Evolutionary conservation across 2,113 vertebrate species (phyloP), one percentile per base, ranked within the genome.

Genomic region (Anarhynchus alexandrinus): DNA sequence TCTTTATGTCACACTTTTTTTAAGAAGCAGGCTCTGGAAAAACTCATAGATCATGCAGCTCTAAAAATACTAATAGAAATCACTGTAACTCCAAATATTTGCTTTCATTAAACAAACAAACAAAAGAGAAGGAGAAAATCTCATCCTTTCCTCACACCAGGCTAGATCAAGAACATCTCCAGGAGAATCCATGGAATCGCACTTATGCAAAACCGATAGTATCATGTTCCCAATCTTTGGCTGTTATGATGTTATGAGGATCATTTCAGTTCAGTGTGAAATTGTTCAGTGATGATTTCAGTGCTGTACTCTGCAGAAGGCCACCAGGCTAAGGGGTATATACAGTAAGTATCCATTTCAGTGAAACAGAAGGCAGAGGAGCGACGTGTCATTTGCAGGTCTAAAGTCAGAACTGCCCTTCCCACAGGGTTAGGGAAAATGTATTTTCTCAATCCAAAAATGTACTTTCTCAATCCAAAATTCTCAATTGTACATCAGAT

Each of bases 221-320:
- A 70, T 80, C 91, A 30, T 34, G 26, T 96, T 95, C 36, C 83
- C 80, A 69, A 61, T 83, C 45, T 91, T 47, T 69, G 22, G 36
- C 64, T 83, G 32, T 73, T 86, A 55, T 1, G 0, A 43, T 34
- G 30, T 87, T 62, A 45, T 3, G 38, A 74, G 66, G 61, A 95
- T 79, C 64, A 42, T 82, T 91, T 91, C 57, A 71, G 45, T 87
- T 78, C 78, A 70, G 55, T 38, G 81, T 93, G 87, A 96, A 93
- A 93, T 94, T 78, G 27, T 74, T 93, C 22, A 38, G 73, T 38
- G 55, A 82, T 91, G 6, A 96, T 82, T 93, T 93, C 82, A 79
- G 42, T 23, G 38, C 19, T 47, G 22, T 51, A 40, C 27, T 40
- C 29, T 38, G 26, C 20, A 70, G 49, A 54, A 87, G n/a, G 42